Percentiles rank a stretch among this genome's conserved stretches.
Evolutionary conservation across 2,888 invertebrate species (phyloP).

Genomic region (Xestia c-nigrum): DNA sequence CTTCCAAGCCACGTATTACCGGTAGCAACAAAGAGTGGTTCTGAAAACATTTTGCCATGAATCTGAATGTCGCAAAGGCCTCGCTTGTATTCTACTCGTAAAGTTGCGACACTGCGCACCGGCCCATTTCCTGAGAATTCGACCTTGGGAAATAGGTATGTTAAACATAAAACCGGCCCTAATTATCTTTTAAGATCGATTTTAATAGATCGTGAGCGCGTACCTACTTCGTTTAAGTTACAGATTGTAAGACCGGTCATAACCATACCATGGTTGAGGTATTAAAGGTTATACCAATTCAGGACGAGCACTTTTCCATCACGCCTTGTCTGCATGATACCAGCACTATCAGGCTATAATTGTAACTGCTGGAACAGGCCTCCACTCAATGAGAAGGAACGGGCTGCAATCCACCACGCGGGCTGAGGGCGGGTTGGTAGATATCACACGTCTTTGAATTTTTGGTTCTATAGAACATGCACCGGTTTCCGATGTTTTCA

Average conservation of each 20-base stretch:
- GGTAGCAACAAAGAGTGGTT: conserved; percentile 1
- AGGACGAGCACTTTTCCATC: background rate
- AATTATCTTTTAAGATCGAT: background rate
- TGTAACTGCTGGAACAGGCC: background rate
- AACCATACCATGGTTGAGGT: background rate
- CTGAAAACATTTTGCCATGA: conserved; percentile 44
- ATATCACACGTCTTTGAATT: background rate
- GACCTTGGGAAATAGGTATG: conserved; percentile 21
- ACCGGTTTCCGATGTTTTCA: background rate
- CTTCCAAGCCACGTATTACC: conserved; percentile 13
- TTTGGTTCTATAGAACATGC: background rate
- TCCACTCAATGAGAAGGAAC: background rate
- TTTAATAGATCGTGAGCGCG: conserved; percentile 10
- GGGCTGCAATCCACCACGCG: background rate
- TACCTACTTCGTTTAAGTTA: background rate
- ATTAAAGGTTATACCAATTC: background rate
- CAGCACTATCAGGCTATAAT: background rate
- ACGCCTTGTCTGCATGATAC: background rate
- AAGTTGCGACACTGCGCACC: conserved; percentile 6
- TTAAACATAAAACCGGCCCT: conserved; percentile 13
- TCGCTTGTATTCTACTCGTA: conserved; percentile 10
- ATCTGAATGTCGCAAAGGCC: conserved; percentile 39
- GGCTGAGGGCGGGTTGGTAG: background rate
- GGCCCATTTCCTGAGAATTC: conserved; percentile 11
- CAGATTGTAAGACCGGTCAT: background rate